Base-by-base conservation (phyloP, 2,888 invertebrate species). In the Linnaemya vulpina region DNA sequence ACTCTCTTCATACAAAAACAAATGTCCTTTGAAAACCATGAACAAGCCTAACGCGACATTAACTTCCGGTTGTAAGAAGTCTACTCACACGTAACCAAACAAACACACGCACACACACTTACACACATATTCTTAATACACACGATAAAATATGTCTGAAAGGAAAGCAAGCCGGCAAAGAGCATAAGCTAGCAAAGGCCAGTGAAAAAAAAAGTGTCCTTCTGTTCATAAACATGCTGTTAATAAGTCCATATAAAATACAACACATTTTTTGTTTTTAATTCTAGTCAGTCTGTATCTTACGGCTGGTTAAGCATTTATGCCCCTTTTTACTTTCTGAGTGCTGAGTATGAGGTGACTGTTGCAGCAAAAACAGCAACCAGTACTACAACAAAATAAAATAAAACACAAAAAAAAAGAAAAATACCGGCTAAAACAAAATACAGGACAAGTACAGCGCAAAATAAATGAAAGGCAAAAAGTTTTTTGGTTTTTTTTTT, bases 1-100 rank as follows among this genome's bases (percentile, higher is more conserved):
- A 46, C 43, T 10, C 43, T 10, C 53, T 46, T 17, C 68, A 74
- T 38, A 53, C 3, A 63, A 60, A 70, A 84, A 68, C 43, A 81
- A 78, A 74, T 81, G 81, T 81, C 77, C 81, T 84, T 84, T 77
- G 68, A 17, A 81, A 81, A 77, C 68, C 75, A 82, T 75, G 63
- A 81, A 84, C 78, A 78, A 60, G 78, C 65, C 82, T 82, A 78
- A 85, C 78, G 85, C 85, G 74, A 79, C 78, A 82, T 85, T 85
- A 82, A 75, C 70, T 85, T 85, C 82, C 82, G 78, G 81, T 20
- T 58, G 43, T n/a, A 49, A 63, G 58, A 58, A 60, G 22, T 35
- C 38, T 55, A 25, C 10, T n/a, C n/a, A 30, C 3, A 53, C 35
- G 58, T 7, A 30, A 9, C 53, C 30, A 25, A 30, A 53, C 1